Conservation (phyloP, 2,888 invertebrate genomes). For the Acanthosepion esculentum region DNA sequence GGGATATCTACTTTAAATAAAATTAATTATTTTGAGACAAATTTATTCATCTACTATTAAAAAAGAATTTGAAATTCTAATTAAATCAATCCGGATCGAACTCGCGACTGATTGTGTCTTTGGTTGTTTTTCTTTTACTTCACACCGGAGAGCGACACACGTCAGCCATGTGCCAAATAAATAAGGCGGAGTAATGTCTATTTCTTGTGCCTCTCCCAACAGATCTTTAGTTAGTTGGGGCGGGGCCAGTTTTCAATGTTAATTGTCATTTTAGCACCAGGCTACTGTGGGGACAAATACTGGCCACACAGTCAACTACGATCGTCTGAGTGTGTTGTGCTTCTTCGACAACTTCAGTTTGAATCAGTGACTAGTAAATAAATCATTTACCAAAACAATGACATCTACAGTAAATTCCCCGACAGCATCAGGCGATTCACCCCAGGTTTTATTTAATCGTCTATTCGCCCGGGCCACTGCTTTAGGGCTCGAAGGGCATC, state of each 20-base stretch:
- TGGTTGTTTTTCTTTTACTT: neutral
- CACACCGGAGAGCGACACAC: neutral
- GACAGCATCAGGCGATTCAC: neutral
- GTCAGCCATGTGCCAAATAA: neutral
- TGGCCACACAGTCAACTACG: neutral
- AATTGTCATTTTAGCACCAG: neutral
- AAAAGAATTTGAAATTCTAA: too few species aligned
- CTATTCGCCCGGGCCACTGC: neutral
- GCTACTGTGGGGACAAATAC: neutral
- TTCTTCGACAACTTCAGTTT: too few species aligned
- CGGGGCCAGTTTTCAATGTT: neutral
- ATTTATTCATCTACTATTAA: neutral
- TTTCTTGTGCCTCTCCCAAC: neutral
- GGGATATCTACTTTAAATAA: too few species aligned
- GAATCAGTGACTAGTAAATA: too few species aligned
- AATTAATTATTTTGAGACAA: neutral
- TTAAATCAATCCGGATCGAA: too few species aligned
- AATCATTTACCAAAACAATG: neutral
- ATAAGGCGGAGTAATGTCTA: neutral
- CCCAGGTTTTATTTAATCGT: conserved; percentile 5
- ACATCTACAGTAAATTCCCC: neutral
- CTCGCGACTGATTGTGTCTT: too few species aligned
- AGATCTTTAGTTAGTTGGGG: neutral
- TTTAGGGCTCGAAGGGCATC: conserved; percentile 41
- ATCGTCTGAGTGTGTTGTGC: neutral